These are phyloP conservation scores for Sebastes fasciatus DNA, from an alignment of 2,113 vertebrate genomes.

Conservation along the genomic window DNA sequence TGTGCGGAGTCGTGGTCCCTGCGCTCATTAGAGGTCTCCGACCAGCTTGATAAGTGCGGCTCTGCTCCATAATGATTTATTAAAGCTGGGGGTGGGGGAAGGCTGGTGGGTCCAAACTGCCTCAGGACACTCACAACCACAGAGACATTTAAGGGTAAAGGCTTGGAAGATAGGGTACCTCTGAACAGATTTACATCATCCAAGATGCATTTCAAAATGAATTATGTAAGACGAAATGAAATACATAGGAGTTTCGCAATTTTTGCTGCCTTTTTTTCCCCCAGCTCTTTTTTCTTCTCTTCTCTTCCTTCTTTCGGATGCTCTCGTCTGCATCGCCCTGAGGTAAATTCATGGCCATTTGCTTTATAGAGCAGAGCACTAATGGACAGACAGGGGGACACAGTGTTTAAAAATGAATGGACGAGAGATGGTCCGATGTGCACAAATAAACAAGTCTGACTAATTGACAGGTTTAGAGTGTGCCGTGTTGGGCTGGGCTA, in stretches of 20 bases:
- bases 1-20: constrained; percentile 72
- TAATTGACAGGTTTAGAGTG: constrained; percentile 65
- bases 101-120: constrained; percentile 76
- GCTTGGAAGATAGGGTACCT: constrained; percentile 74
- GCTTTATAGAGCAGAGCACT: constrained; percentile 76
- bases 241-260: constrained; percentile 79
- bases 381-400: constrained; percentile 73
- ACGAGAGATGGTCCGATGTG: constrained; percentile 70
- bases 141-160: constrained; percentile 82
- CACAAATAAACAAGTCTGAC: constrained; percentile 79
- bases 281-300: constrained; percentile 22
- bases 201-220: constrained; percentile 83
- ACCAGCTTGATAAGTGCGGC: constrained; percentile 82
- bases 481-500: background rate
- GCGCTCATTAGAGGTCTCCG: constrained; percentile 84
- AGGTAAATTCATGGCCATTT: constrained; percentile 83
- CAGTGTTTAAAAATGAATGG: constrained; percentile 85
- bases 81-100: constrained; percentile 73
- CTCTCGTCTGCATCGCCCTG: constrained; percentile 72
- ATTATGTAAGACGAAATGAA: constrained; percentile 86
- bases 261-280: constrained; percentile 61
- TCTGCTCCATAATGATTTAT: constrained; percentile 84
- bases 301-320: constrained; percentile 44
- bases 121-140: constrained; percentile 82
- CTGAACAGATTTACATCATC: constrained; percentile 85